phyloP scores from a whole-genome alignment of 2,113 vertebrate genomes.

The Toxotes chatareus region DNA sequence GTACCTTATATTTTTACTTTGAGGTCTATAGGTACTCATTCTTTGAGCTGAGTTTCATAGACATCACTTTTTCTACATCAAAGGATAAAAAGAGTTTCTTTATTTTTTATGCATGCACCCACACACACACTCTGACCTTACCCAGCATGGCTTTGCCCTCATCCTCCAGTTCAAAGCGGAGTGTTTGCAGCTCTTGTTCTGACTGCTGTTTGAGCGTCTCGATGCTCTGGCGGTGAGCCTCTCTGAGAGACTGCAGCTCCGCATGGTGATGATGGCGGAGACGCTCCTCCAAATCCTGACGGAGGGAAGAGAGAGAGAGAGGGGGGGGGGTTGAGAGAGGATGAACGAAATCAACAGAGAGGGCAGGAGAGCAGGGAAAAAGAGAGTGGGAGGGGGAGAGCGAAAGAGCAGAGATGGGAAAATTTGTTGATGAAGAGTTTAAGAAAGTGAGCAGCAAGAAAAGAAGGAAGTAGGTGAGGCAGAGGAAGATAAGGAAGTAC shows the following conservation, averaged over 20 bases:
- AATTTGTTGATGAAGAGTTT: too few relatives aligned
- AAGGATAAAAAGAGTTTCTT: not conserved
- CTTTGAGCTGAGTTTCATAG: too few relatives aligned
- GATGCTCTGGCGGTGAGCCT: slow-evolving; percentile 94
- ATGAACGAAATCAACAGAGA: not conserved
- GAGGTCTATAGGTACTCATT: too few relatives aligned
- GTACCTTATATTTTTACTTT: not conserved
- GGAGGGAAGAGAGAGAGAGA: not conserved
- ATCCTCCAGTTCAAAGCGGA: slow-evolving; percentile 96
- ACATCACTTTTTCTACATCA: not conserved
- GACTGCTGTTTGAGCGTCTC: slow-evolving; percentile 96
- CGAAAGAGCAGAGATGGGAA: too few relatives aligned
- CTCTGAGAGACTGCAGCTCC: slow-evolving; percentile 93
- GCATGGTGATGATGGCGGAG: slow-evolving; percentile 93
- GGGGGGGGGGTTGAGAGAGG: not conserved
- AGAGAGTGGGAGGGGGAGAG: not conserved
- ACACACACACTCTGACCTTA: slow-evolving; percentile 62
- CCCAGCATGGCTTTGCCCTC: slow-evolving; percentile 99
- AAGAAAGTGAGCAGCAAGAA: not conserved
- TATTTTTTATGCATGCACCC: not conserved
- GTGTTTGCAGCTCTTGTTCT: slow-evolving; percentile 96
- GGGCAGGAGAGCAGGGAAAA: not conserved
- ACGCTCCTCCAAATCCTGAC: slow-evolving; percentile 92
- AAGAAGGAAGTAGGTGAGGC: slow-evolving; percentile 2
- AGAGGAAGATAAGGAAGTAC: not conserved